Base-by-base conservation (phyloP, 2,113 vertebrate genomes). In the Lamprologus tigripictilis region DNA sequence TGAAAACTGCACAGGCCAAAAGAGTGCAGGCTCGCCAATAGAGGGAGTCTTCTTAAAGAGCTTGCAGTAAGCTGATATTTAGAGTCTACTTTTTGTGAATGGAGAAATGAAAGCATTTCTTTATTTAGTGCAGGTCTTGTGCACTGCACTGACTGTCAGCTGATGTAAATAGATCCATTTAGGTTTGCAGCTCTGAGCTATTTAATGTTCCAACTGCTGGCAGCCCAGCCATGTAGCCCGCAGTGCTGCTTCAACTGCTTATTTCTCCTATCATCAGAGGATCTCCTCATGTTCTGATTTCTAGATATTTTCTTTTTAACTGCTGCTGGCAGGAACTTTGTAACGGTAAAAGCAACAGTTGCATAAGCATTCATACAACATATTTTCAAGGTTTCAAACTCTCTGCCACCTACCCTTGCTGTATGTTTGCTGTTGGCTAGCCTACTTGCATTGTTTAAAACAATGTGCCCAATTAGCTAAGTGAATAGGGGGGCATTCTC, bases 141-240 rank as follows among this genome's bases (percentile, higher is more conserved):
- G 66, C 19, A 23, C 28, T 31, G 9, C 14, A 89, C 19, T 21
- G 13, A 5, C 6, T 9, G 45, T 79, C 81, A 87, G 66, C 73
- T 78, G 80, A 86, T 84, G 89, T 80, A 83, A 88, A 90, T 80
- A 58, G 61, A 89, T 73, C 51, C 35, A 71, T 66, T 88, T 23
- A 58, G 16, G 9, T 88, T 61, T 51, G 31, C 66, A 57, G 35
- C 16, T 10, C 28, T 42, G 28, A 35, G 53, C 84, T 33, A 7
- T 35, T 54, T 23, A 28, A 66, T 49, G 68, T 51, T 40, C 61
- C 35, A 86, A 31, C 78, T 19, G 4, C 73, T 78, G 45, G 26
- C 45, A 51, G 26, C 23, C 26, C 26, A n/a, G 73, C 45, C 45
- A 51, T 7, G 51, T 31, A 31, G 14, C 16, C 71, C 1, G 1